Conservation (phyloP, 2,888 invertebrate species). For the Tachina fera region DNA sequence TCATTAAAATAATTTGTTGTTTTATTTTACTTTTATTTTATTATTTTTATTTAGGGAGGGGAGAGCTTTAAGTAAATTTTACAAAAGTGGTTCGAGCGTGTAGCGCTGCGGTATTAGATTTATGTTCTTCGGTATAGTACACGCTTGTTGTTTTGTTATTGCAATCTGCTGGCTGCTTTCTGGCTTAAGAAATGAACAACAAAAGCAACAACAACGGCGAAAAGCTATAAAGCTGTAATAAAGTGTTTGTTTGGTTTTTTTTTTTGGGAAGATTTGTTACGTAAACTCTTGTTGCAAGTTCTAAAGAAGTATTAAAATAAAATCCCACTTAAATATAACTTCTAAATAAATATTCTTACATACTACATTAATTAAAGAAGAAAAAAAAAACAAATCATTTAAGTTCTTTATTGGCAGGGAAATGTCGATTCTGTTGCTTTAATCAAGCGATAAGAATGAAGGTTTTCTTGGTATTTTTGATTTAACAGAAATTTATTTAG, state of each 20-base stretch:
- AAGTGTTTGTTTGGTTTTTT: constrained; percentile 16
- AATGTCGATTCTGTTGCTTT: not conserved
- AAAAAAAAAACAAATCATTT: not conserved
- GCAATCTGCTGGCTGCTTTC: constrained; percentile 2
- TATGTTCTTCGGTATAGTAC: constrained; percentile 4
- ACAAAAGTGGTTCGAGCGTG: constrained; percentile 5
- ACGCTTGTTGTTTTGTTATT: not conserved
- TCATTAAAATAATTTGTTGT: constrained; percentile 68
- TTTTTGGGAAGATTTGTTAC: constrained; percentile 28
- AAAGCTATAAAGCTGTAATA: constrained; percentile 54
- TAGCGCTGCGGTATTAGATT: constrained; percentile 16
- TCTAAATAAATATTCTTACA: constrained; percentile 20
- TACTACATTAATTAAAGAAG: not conserved
- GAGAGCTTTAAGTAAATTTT: not conserved
- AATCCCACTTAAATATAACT: not conserved
- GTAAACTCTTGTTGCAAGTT: constrained; percentile 47
- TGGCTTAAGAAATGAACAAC: constrained; percentile 1
- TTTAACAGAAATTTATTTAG: not conserved
- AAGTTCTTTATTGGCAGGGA: not conserved
- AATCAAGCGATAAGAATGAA: not conserved
- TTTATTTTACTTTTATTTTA: constrained; percentile 17
- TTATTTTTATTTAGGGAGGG: not conserved
- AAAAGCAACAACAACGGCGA: constrained; percentile 5
- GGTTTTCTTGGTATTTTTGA: not conserved
- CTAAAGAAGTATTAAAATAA: constrained; percentile 40